Percentiles rank a stretch among this genome's conserved stretches.
Conservation (phyloP, 2,888 invertebrate species). For the Drosophila siamana region DNA sequence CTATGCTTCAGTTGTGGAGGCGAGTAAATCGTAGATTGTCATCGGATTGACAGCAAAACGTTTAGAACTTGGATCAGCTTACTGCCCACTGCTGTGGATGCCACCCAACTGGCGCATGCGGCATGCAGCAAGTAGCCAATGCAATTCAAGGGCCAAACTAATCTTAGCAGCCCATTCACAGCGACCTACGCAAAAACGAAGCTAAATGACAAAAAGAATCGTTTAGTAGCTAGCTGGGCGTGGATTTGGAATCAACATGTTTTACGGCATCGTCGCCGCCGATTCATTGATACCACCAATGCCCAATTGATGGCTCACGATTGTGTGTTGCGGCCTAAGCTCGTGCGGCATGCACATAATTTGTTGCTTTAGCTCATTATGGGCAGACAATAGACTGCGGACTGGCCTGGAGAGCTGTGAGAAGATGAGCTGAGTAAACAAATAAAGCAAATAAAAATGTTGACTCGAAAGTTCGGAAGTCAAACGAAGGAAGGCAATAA, state of each 20-base stretch:
- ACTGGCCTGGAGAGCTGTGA: neutral
- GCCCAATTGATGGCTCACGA: slow-evolving; percentile 44
- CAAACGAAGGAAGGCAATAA: slow-evolving; percentile 21
- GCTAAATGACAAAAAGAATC: neutral
- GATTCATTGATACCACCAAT: slow-evolving; percentile 30
- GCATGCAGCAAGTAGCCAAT: neutral
- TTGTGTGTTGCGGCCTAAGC: slow-evolving; percentile 46
- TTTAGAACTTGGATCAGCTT: slow-evolving; percentile 34
- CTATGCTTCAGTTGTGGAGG: slow-evolving; percentile 8
- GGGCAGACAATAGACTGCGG: slow-evolving; percentile 15
- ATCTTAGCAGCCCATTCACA: neutral
- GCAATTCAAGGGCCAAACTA: slow-evolving; percentile 5
- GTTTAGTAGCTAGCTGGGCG: slow-evolving; percentile 26
- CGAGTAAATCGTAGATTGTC: neutral
- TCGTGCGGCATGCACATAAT: slow-evolving; percentile 71
- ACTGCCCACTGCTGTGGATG: slow-evolving; percentile 39
- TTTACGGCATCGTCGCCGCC: slow-evolving; percentile 13
- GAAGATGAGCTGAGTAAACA: neutral
- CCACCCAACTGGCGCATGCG: slow-evolving; percentile 32
- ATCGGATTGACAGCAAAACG: slow-evolving; percentile 10
- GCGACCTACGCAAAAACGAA: slow-evolving; percentile 34
- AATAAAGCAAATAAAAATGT: slow-evolving; percentile 20
- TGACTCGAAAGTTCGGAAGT: slow-evolving; percentile 74
- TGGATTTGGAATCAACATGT: slow-evolving; percentile 25
- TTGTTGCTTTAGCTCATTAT: slow-evolving; percentile 58